Percentiles rank a stretch among this genome's conserved stretches.
Evolutionary conservation across 2,113 vertebrate genomes (phyloP).

Genomic region (Amblyornis subalaris): DNA sequence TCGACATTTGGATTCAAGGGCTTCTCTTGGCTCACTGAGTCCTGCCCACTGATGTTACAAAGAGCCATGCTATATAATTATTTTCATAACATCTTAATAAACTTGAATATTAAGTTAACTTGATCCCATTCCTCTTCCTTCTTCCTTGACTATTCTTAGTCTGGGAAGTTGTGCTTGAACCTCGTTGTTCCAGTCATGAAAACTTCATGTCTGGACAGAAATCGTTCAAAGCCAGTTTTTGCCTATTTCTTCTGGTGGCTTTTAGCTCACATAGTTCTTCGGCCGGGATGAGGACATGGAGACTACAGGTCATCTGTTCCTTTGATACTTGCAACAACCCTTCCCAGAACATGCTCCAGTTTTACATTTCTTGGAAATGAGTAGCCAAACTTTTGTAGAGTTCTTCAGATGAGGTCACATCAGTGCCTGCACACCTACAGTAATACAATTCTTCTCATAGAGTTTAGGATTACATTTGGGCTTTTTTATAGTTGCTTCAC

Average conservation of each 20-base stretch:
- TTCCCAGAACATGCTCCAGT: background rate
- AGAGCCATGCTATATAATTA: background rate
- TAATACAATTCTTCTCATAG: background rate
- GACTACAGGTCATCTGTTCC: background rate
- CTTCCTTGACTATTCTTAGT: background rate
- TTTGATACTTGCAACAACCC: background rate
- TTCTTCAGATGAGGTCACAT: background rate
- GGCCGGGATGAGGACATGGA: background rate
- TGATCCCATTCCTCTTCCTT: background rate
- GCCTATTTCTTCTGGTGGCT: background rate
- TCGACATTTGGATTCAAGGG: background rate
- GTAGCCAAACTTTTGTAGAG: background rate
- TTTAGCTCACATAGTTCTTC: background rate
- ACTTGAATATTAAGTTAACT: constrained; percentile 21
- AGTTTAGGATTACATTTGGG: background rate
- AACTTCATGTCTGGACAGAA: background rate
- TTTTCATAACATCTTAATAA: constrained; percentile 17
- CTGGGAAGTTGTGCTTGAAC: background rate
- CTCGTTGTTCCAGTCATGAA: background rate
- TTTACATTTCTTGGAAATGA: background rate
- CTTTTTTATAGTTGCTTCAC: background rate
- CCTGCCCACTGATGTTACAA: background rate
- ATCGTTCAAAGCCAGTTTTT: background rate
- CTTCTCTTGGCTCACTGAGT: background rate
- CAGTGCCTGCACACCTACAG: background rate